These are phyloP conservation scores for Cinclus mexicanus DNA, from an alignment of 2,113 vertebrate species.

Conservation along the genomic window DNA sequence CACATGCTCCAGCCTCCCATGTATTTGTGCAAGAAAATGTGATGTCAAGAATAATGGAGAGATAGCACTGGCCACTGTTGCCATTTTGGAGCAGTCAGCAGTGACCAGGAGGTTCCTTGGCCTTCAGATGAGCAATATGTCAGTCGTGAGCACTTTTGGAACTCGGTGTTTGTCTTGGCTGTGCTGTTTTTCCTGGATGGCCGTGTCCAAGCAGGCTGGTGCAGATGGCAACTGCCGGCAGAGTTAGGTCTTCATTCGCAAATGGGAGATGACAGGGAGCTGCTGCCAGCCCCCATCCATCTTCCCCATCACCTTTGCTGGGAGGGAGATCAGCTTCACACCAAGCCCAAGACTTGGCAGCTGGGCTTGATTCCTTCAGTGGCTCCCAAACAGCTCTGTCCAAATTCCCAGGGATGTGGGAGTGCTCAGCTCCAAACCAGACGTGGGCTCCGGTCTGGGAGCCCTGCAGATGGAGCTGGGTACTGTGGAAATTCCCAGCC, in stretches of 20 bases:
- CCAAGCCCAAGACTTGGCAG: not conserved
- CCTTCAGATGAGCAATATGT: not conserved
- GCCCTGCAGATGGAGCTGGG: not conserved
- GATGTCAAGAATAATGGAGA: not conserved
- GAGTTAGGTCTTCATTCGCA: slow-evolving; percentile 8
- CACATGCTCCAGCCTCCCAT: not conserved
- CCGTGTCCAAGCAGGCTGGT: not conserved
- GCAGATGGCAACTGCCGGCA: slow-evolving; percentile 1
- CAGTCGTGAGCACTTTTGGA: not conserved
- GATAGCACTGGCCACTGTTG: not conserved
- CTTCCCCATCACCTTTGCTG: slow-evolving; percentile 14
- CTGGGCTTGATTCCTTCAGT: not conserved
- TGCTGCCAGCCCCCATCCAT: not conserved
- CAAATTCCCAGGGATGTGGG: not conserved
- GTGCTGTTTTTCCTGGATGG: not conserved
- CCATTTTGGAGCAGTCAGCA: not conserved
- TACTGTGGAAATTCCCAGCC: not conserved
- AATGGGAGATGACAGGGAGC: not conserved
- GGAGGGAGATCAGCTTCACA: slow-evolving; percentile 14
- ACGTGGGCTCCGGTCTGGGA: not conserved
- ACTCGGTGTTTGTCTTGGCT: not conserved
- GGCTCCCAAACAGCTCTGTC: not conserved
- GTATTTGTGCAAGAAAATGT: not conserved
- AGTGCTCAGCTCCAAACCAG: not conserved
- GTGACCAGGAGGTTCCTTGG: not conserved